Conservation (phyloP, 2,888 invertebrate genomes). For the Rhogogaster chlorosoma region DNA sequence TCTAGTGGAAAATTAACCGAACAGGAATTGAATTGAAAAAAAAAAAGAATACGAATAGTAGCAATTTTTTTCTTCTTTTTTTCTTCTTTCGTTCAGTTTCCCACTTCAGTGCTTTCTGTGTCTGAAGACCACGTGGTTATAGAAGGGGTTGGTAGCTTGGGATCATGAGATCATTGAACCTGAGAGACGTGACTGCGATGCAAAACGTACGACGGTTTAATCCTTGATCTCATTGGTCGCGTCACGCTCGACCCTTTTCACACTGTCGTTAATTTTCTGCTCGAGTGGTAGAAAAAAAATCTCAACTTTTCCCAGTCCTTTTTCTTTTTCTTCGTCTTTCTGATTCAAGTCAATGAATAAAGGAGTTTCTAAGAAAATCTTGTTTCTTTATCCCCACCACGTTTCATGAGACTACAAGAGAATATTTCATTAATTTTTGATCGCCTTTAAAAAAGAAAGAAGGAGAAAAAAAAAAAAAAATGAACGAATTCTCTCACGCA, state of each 20-base stretch:
- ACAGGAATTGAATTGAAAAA: neutral
- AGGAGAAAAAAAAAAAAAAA: neutral
- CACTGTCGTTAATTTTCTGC: constrained; percentile 34
- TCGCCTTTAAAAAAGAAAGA: neutral
- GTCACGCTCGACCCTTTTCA: constrained; percentile 47
- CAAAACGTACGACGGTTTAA: constrained; percentile 32
- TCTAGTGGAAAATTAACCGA: neutral
- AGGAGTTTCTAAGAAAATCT: neutral
- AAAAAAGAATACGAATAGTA: neutral
- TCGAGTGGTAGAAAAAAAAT: neutral
- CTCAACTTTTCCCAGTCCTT: constrained; percentile 1
- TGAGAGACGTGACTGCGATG: constrained; percentile 42
- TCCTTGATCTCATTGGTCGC: constrained; percentile 43
- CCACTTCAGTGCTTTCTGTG: neutral
- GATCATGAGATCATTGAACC: constrained; percentile 43
- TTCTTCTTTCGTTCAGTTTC: neutral
- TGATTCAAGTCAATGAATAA: neutral
- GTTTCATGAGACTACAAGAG: neutral
- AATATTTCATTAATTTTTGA: neutral
- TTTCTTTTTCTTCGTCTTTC: neutral
- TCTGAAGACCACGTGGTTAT: neutral
- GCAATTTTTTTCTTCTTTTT: neutral
- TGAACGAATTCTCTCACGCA: neutral
- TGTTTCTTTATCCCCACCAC: neutral
- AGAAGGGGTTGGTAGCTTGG: constrained; percentile 1